These are phyloP conservation scores for Bruchidius siliquastri DNA, from an alignment of 2,888 invertebrate species.

Conservation along the genomic window DNA sequence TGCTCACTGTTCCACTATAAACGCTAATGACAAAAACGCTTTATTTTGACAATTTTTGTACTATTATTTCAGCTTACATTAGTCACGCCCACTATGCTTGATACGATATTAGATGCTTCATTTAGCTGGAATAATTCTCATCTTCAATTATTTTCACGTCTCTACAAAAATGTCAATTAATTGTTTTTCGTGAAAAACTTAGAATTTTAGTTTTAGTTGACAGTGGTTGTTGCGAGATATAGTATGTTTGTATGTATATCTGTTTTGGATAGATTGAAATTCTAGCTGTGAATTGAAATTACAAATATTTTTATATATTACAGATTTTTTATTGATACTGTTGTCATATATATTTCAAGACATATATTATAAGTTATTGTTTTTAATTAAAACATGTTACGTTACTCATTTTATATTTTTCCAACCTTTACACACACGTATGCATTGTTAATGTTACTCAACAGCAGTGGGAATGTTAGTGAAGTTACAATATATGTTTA, in stretches of 20 bases:
- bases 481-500: no score
- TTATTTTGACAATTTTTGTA: no score
- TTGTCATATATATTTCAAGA: not conserved
- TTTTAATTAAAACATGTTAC: not conserved
- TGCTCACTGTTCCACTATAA: no score
- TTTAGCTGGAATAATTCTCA: not conserved
- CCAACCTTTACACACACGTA: no score
- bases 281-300: not conserved
- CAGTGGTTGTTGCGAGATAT: not conserved
- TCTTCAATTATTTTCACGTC: not conserved
- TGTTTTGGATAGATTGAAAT: not conserved
- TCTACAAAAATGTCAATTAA: not conserved
- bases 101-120: not conserved
- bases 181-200: not conserved
- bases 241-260: not conserved
- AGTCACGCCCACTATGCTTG: not conserved
- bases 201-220: not conserved
- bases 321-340: not conserved
- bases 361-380: not conserved
- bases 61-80: no score
- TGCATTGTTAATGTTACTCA: no score
- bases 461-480: no score
- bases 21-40: no score
- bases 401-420: no score
- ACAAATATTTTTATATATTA: not conserved